Percentiles rank a stretch among this genome's conserved stretches.
Conservation (phyloP, 1,140 invertebrate species). For the Hycleus phaleratus region DNA sequence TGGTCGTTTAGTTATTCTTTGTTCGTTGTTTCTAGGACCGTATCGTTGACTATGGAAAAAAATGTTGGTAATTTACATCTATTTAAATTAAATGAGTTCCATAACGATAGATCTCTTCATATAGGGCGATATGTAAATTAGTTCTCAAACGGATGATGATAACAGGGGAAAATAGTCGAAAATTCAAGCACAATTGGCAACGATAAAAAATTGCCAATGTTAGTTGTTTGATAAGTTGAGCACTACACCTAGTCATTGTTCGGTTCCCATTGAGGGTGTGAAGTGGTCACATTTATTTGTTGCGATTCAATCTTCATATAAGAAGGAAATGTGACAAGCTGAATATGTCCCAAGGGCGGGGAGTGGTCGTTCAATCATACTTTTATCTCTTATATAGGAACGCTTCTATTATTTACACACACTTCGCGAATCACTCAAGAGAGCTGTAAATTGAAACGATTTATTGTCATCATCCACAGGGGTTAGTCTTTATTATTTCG, state of each 20-base stretch:
- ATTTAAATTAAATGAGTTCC: slow-evolving; percentile 14
- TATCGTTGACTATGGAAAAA: neutral
- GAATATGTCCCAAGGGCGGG: slow-evolving; percentile 35
- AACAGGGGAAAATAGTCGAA: neutral
- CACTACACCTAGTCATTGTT: slow-evolving; percentile 20
- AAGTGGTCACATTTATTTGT: slow-evolving; percentile 39
- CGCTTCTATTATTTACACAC: slow-evolving; percentile 18
- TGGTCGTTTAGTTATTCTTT: too few species aligned
- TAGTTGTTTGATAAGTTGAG: slow-evolving; percentile 9
- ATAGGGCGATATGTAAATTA: slow-evolving; percentile 13
- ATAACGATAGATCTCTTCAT: slow-evolving; percentile 14
- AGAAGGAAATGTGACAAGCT: slow-evolving; percentile 34
- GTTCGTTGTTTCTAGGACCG: too few species aligned
- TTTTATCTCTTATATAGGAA: slow-evolving; percentile 29
- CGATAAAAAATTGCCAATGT: neutral
- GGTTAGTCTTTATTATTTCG: slow-evolving; percentile 11
- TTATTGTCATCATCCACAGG: slow-evolving; percentile 8
- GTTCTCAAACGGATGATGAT: neutral
- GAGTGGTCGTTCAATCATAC: slow-evolving; percentile 34
- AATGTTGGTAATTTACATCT: slow-evolving; percentile 13
- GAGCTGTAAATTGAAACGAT: slow-evolving; percentile 17
- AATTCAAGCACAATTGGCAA: slow-evolving; percentile 13
- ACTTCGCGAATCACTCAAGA: slow-evolving; percentile 14
- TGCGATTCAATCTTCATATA: slow-evolving; percentile 33
- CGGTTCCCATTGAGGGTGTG: slow-evolving; percentile 22